A percentile compares a stretch with the other conserved stretches of the same genome.
phyloP scores from a whole-genome alignment of 1,140 invertebrate genomes.

The Pachypsylla venusta region DNA sequence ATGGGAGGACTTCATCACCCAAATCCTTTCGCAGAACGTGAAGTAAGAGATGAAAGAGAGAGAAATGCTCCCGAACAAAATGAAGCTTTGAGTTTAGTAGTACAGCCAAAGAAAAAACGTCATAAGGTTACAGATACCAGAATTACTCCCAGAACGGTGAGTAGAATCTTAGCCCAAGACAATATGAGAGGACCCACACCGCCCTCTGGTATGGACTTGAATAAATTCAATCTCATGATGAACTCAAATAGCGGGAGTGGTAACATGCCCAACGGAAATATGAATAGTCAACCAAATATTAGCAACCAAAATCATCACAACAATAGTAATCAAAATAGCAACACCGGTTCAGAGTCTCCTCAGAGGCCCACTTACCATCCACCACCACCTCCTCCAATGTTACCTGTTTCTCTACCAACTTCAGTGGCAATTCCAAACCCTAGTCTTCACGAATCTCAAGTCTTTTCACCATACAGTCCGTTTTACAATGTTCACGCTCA shows the following conservation, averaged over 20 bases:
- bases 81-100: slow-evolving; percentile 82
- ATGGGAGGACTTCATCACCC: slow-evolving; percentile 33
- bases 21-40: slow-evolving; percentile 41
- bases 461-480: slow-evolving; percentile 78
- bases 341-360: slow-evolving; percentile 37
- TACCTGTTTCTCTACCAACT: slow-evolving; percentile 74
- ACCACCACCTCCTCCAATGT: slow-evolving; percentile 65
- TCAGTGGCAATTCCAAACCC: slow-evolving; percentile 93
- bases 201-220: slow-evolving; percentile 29
- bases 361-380: slow-evolving; percentile 51
- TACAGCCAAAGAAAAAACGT: slow-evolving; percentile 86
- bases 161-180: slow-evolving; percentile 66
- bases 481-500: slow-evolving; percentile 52
- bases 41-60: slow-evolving; percentile 32
- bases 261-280: slow-evolving; percentile 21
- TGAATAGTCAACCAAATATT: slow-evolving; percentile 17
- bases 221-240: slow-evolving; percentile 27
- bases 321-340: slow-evolving; percentile 7
- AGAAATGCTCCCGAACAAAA: slow-evolving; percentile 61
- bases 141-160: slow-evolving; percentile 79
- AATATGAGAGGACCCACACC: slow-evolving; percentile 47
- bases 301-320: slow-evolving; percentile 8
- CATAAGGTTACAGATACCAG: slow-evolving; percentile 95
- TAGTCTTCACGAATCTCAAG: slow-evolving; percentile 83
- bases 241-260: slow-evolving; percentile 14